Conservation (phyloP, 2,888 invertebrate genomes). For the Torymus aiolomorphi region DNA sequence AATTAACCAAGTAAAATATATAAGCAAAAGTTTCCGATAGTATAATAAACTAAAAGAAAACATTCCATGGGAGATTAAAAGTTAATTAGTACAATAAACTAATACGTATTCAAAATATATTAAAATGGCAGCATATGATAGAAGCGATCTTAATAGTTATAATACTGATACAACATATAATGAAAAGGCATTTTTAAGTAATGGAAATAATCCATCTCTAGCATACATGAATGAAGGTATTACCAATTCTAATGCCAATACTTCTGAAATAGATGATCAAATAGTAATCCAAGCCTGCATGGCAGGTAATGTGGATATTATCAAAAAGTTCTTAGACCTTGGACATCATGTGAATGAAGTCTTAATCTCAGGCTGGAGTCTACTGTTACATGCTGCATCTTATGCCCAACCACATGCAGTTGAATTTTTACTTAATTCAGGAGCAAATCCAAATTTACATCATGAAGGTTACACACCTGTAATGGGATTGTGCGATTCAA, state of each 20-base stretch:
- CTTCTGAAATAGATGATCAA: conserved; percentile 24
- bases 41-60: no score
- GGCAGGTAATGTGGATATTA: conserved; percentile 60
- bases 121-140: conserved; percentile 5
- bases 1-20: no score
- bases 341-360: conserved; percentile 72
- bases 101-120: no score
- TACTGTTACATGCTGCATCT: conserved; percentile 80
- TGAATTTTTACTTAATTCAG: conserved; percentile 77
- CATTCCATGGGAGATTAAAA: no score
- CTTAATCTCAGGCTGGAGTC: conserved; percentile 80
- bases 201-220: neutral
- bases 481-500: conserved; percentile 80
- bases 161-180: neutral
- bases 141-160: conserved; percentile 8
- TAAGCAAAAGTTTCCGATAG: no score
- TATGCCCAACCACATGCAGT: conserved; percentile 78
- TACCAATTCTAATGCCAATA: neutral
- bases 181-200: neutral
- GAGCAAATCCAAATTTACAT: conserved; percentile 79
- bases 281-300: conserved; percentile 66
- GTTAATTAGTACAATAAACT: no score
- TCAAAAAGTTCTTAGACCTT: conserved; percentile 64
- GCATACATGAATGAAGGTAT: neutral
- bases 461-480: conserved; percentile 80